Conservation (phyloP, 2,797 vertebrate species). For the Labeo calbasu region DNA sequence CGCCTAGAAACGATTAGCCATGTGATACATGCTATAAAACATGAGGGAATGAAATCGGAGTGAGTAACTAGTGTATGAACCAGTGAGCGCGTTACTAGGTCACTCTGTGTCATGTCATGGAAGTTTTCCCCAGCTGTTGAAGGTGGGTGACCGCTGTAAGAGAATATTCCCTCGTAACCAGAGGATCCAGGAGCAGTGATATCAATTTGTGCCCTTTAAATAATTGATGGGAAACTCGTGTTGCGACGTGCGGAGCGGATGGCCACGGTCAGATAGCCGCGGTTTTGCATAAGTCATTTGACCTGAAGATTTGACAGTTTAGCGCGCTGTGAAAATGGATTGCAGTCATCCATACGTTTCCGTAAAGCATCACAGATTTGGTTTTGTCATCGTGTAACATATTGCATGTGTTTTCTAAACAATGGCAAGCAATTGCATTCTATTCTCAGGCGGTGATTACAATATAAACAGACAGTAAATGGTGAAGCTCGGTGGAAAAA, state of each 20-base stretch:
- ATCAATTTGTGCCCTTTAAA: constrained; percentile 60
- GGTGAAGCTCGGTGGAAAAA: background rate
- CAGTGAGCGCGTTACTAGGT: constrained; percentile 41
- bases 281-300: constrained; percentile 1
- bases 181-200: constrained; percentile 54
- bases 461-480: constrained; percentile 16
- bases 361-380: constrained; percentile 8
- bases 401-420: constrained; percentile 36
- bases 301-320: constrained; percentile 26
- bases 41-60: constrained; percentile 62
- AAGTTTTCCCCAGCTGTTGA: constrained; percentile 56
- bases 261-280: background rate
- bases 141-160: constrained; percentile 39
- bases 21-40: constrained; percentile 47
- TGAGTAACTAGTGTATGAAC: constrained; percentile 54
- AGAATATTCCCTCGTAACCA: constrained; percentile 52
- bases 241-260: background rate
- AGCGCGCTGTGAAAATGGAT: constrained; percentile 20
- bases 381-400: constrained; percentile 12
- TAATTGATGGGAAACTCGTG: constrained; percentile 54
- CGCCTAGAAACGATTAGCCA: constrained; percentile 42
- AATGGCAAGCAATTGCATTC: constrained; percentile 28
- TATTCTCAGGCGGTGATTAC: constrained; percentile 3
- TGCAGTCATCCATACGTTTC: constrained; percentile 21
- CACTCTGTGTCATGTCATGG: constrained; percentile 33